Base-by-base conservation (phyloP, 1,140 invertebrate species). In the Solen grandis region DNA sequence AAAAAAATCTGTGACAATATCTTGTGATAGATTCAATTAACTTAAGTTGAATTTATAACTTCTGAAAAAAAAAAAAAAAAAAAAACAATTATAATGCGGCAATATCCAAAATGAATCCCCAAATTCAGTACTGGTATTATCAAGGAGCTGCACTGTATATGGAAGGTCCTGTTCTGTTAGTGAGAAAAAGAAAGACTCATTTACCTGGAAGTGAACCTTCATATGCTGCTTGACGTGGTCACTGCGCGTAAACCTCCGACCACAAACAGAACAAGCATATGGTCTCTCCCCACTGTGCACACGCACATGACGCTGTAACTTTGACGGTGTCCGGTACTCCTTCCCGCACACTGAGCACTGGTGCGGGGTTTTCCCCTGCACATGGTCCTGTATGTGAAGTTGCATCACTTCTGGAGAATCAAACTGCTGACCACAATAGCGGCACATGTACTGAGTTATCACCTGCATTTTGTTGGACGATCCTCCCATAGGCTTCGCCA, bases 251-350 rank as follows among this genome's bases (percentile, higher is more conserved):
- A 99, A 99, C 65, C 96, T 94, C 82, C 97, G 94, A 74, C 95
- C 94, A 89, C 97, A 99, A 22, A 96, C 94, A 10, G 92, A 89
- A 89, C 97, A 99, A 0, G 94, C 95, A 92, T 98, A 99, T 88
- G 97, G 97, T 91, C 98, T 97, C 89, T 98, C 97, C 1, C 97
- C 97, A 0, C 96, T 97, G 88, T 97, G 97, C 0, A 96, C 97
- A 36, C 96, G 93, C 50, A 96, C 93, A 91, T 98, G 97, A 35
- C 97, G 93, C 0, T 97, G 97, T 0, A 98, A 93, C 92, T 99
- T 97, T 87, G 98, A 97, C 41, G 97, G 97, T 52, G 97, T 94
- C 0, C 96, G 97, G 91, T 98, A 98, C 4, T 95, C 94, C 29
- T 97, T 94, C 63, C 95, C 97, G 92, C 97, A 98, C 69, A 95